These are phyloP conservation scores for Pararge aegeria DNA, from an alignment of 1,140 invertebrate genomes.

Conservation along the genomic window DNA sequence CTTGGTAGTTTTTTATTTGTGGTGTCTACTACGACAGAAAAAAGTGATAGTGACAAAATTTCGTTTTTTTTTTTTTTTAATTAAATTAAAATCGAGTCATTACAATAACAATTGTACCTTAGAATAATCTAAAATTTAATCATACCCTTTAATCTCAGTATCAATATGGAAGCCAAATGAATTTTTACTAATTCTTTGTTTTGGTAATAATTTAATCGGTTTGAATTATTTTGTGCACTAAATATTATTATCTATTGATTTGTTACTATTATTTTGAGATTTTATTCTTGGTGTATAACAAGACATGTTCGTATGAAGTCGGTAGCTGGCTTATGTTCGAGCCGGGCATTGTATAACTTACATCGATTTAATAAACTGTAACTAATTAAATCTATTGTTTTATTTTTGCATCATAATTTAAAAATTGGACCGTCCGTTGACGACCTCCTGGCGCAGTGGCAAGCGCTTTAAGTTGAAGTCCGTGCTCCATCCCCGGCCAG, in stretches of 20 bases:
- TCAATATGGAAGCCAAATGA: constrained; percentile 29
- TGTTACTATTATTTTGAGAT: constrained; percentile 38
- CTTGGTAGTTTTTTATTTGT: too few species aligned
- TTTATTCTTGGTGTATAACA: constrained; percentile 25
- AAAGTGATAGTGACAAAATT: too few species aligned
- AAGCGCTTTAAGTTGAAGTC: too few species aligned
- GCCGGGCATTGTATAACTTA: constrained; percentile 29
- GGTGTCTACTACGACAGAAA: too few species aligned
- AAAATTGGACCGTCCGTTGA: too few species aligned
- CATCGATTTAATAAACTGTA: constrained; percentile 33
- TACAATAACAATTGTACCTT: not conserved
- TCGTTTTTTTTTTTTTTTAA: too few species aligned
- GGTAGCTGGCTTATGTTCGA: constrained; percentile 22
- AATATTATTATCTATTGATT: constrained; percentile 21
- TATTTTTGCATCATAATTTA: not conserved
- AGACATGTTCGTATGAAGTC: constrained; percentile 1
- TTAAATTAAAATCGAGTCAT: not conserved
- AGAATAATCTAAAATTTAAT: not conserved
- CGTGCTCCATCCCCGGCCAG: too few species aligned
- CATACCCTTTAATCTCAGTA: constrained; percentile 6
- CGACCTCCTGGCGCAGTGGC: too few species aligned
- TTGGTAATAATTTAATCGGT: constrained; percentile 19
- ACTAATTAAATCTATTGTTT: constrained; percentile 27
- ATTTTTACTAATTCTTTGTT: constrained; percentile 14
- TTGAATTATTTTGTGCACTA: constrained; percentile 26